Conservation (phyloP, 2,797 vertebrate species). For the Macropodus opercularis region DNA sequence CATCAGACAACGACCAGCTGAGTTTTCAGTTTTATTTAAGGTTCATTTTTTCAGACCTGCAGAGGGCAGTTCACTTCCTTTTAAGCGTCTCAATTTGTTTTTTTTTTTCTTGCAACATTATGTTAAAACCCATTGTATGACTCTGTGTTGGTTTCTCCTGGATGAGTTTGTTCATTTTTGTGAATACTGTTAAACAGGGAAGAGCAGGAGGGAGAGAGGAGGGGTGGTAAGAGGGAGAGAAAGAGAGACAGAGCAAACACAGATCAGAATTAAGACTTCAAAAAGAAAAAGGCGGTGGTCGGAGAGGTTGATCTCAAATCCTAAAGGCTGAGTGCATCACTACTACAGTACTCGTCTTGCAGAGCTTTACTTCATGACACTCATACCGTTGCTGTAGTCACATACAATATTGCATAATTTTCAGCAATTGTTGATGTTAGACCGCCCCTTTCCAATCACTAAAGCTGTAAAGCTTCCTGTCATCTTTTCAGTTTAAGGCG, state of each 20-base stretch:
- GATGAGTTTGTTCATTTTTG: slow-evolving; percentile 81
- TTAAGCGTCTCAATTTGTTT: slow-evolving; percentile 88
- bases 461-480: slow-evolving; percentile 56
- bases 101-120: slow-evolving; percentile 84
- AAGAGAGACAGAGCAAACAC: slow-evolving; percentile 63
- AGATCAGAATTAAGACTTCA: slow-evolving; percentile 78
- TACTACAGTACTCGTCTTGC: slow-evolving; percentile 71
- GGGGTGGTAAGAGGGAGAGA: slow-evolving; percentile 50
- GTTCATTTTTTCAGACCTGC: slow-evolving; percentile 98
- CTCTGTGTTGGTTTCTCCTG: slow-evolving; percentile 77
- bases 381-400: slow-evolving; percentile 56
- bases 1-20: slow-evolving; percentile 73
- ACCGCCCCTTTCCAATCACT: slow-evolving; percentile 50
- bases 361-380: slow-evolving; percentile 64
- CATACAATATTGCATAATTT: slow-evolving; percentile 69
- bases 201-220: slow-evolving; percentile 49
- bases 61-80: slow-evolving; percentile 97
- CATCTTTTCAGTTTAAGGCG: slow-evolving; percentile 73
- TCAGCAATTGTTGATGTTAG: slow-evolving; percentile 59
- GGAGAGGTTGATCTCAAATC: slow-evolving; percentile 56
- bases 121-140: slow-evolving; percentile 82
- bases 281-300: slow-evolving; percentile 65
- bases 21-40: slow-evolving; percentile 99
- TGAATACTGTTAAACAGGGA: slow-evolving; percentile 85
- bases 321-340: slow-evolving; percentile 60